These are phyloP conservation scores for Habropoda laboriosa DNA, from an alignment of 1,140 invertebrate species.

Conservation along the genomic window DNA sequence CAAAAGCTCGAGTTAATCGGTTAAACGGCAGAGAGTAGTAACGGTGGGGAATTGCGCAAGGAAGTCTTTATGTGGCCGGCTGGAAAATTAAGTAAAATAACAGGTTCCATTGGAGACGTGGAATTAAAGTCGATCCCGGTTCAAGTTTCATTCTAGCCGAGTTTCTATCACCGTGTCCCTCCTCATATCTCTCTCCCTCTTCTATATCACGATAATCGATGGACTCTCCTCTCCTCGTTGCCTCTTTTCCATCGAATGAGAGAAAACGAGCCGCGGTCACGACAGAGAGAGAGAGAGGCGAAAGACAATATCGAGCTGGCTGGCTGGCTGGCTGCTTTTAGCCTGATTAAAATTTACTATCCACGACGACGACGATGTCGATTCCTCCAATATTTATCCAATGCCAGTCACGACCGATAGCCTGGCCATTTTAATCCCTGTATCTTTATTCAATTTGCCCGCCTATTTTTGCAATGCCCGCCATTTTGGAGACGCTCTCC, in stretches of 20 bases:
- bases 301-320: background rate
- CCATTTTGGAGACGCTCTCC: too few species aligned
- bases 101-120: background rate
- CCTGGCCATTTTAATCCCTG: constrained; percentile 25
- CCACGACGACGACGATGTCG: too few species aligned
- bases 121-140: background rate
- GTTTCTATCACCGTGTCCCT: background rate
- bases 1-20: too few species aligned
- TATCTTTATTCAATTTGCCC: background rate
- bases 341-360: constrained; percentile 38
- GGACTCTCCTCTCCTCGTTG: too few species aligned
- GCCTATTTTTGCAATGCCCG: background rate
- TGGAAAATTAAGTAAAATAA: background rate
- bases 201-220: background rate
- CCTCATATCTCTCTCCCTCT: background rate
- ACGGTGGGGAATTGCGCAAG: background rate
- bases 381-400: constrained; percentile 10
- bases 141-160: background rate
- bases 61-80: too few species aligned
- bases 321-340: constrained; percentile 12
- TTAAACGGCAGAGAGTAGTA: too few species aligned
- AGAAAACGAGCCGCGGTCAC: background rate
- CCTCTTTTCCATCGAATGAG: background rate
- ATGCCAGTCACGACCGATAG: background rate
- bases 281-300: too few species aligned